Evolutionary conservation across 2,797 vertebrate genomes (phyloP).

Genomic region (Sternotherus odoratus): DNA sequence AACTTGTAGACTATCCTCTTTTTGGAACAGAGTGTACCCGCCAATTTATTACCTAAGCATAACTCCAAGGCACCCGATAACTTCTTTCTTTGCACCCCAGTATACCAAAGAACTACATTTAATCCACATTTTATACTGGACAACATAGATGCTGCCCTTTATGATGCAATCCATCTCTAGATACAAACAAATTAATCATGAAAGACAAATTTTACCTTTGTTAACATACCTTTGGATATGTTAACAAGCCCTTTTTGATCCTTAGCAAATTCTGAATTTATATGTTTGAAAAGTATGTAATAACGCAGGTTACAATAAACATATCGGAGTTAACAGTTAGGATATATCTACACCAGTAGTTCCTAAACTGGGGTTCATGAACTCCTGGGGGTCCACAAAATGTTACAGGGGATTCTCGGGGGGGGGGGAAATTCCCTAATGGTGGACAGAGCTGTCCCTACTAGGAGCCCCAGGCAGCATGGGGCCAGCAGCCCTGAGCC

Average conservation of each 20-base stretch:
- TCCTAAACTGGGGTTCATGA: too few relatives aligned
- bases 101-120: neutral
- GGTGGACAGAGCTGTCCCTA: too few relatives aligned
- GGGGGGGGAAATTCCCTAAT: too few relatives aligned
- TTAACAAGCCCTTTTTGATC: neutral
- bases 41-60: neutral
- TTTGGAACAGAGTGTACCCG: neutral
- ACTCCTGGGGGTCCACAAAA: too few relatives aligned
- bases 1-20: neutral
- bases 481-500: too few relatives aligned
- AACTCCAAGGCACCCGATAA: neutral
- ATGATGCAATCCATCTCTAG: neutral
- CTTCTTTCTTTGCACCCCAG: slow-evolving; percentile 2
- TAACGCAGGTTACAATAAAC: neutral
- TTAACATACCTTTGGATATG: neutral
- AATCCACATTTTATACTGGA: neutral
- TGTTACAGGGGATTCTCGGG: too few relatives aligned
- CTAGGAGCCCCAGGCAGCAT: too few relatives aligned
- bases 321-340: neutral
- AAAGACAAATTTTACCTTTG: neutral
- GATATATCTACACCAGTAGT: neutral
- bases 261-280: neutral
- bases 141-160: neutral
- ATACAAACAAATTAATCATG: slow-evolving; percentile 3
- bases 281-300: slow-evolving; percentile 22